A percentile compares a stretch with the other conserved stretches of the same genome.
These are phyloP conservation scores for Drosophila subobscura DNA, from an alignment of 1,140 invertebrate species.

Conservation along the genomic window DNA sequence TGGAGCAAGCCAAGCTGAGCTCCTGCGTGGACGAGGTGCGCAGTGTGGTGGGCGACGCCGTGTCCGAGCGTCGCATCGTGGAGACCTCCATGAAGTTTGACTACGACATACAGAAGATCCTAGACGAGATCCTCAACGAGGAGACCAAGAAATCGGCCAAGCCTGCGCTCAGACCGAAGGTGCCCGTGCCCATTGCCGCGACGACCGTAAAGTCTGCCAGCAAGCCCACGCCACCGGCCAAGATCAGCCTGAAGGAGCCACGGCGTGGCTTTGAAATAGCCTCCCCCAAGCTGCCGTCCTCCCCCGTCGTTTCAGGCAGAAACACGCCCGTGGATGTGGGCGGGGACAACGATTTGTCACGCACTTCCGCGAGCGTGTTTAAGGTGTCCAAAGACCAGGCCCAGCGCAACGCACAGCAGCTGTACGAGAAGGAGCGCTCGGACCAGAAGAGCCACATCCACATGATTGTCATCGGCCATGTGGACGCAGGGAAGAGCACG, in stretches of 20 bases:
- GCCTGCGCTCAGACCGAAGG: conserved; percentile 27
- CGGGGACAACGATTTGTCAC: conserved; percentile 33
- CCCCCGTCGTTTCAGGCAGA: conserved; percentile 86
- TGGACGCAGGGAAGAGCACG: conserved; percentile 99
- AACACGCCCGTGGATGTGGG: conserved; percentile 81
- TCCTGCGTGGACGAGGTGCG: conserved; percentile 93
- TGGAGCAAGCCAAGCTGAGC: conserved; percentile 89
- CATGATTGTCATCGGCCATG: conserved; percentile 98
- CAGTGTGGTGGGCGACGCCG: conserved; percentile 90
- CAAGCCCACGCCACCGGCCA: conserved; percentile 52
- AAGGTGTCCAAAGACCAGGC: conserved; percentile 80
- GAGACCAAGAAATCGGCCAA: conserved; percentile 58
- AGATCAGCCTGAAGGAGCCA: conserved; percentile 65
- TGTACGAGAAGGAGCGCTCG: conserved; percentile 90
- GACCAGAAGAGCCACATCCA: conserved; percentile 94
- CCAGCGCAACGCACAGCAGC: conserved; percentile 68
- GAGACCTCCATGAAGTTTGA: conserved; percentile 87
- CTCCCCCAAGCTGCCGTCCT: conserved; percentile 83
- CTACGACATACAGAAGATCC: conserved; percentile 89
- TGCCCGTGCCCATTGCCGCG: conserved; percentile 1
- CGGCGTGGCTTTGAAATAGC: conserved; percentile 84
- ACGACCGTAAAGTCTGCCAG: conserved; percentile 19
- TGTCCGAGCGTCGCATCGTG: conserved; percentile 88
- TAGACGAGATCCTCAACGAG: conserved; percentile 89
- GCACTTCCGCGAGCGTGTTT: conserved; percentile 36